Evolutionary conservation across 2,888 invertebrate genomes (phyloP).

Genomic region (Drosophila gaucha): DNA sequence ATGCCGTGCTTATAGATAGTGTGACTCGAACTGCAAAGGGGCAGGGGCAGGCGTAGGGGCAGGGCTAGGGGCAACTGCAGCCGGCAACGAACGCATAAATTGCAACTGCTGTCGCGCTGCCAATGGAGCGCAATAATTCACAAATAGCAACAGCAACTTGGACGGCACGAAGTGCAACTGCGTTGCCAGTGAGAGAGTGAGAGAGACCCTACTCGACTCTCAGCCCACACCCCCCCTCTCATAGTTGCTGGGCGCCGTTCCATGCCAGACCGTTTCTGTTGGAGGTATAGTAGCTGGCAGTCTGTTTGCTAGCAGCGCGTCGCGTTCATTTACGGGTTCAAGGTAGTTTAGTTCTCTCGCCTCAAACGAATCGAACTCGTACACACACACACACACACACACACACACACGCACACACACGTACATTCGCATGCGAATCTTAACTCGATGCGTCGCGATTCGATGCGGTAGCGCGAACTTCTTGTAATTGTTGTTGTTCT

Average conservation of each 20-base stretch:
- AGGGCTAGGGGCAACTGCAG: slow-evolving; percentile 26
- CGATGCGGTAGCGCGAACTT: slow-evolving; percentile 34
- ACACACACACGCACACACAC: not conserved
- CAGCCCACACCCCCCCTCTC: not conserved
- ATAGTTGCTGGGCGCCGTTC: slow-evolving; percentile 23
- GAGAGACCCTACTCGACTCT: not conserved
- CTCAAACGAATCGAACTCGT: slow-evolving; percentile 31
- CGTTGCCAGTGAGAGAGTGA: slow-evolving; percentile 28
- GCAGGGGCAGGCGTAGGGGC: not conserved
- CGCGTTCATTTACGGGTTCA: slow-evolving; percentile 67
- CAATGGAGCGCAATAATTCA: slow-evolving; percentile 78
- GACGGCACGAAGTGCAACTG: slow-evolving; percentile 56
- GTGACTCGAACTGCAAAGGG: slow-evolving; percentile 21
- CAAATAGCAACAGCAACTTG: slow-evolving; percentile 66
- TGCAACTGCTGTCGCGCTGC: slow-evolving; percentile 72
- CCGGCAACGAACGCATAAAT: slow-evolving; percentile 79
- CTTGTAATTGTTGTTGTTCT: slow-evolving; percentile 23
- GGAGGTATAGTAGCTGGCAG: slow-evolving; percentile 43
- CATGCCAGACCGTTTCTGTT: slow-evolving; percentile 23
- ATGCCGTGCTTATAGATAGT: slow-evolving; percentile 40
- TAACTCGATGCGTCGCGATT: slow-evolving; percentile 29
- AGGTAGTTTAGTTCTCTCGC: slow-evolving; percentile 71
- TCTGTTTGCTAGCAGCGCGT: slow-evolving; percentile 30
- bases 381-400: slow-evolving; percentile 9
- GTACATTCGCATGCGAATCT: slow-evolving; percentile 12